Percentiles rank a stretch among this genome's conserved stretches.
phyloP scores from a whole-genome alignment of 2,797 vertebrate genomes.

The Orestias chungarensis region DNA sequence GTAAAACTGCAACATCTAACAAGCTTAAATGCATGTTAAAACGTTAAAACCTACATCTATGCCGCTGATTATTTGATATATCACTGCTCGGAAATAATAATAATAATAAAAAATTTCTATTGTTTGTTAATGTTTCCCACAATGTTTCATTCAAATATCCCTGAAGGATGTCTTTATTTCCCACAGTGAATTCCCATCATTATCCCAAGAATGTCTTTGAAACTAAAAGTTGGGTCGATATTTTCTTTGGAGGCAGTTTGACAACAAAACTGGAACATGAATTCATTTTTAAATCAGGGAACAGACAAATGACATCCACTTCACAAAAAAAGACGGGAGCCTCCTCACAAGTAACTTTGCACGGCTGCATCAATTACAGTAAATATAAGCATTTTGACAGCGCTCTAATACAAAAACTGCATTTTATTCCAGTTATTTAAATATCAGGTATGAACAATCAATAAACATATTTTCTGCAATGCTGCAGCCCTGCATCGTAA shows the following conservation, averaged over 20 bases:
- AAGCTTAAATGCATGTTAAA: neutral
- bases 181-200: neutral
- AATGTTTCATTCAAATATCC: neutral
- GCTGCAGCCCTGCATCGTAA: neutral
- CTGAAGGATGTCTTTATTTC: neutral
- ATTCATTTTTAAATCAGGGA: slow-evolving; percentile 3
- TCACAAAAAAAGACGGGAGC: slow-evolving; percentile 4
- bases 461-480: neutral
- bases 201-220: neutral
- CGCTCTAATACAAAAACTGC: neutral
- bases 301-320: neutral
- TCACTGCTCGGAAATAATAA: too few species aligned
- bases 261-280: slow-evolving; percentile 9
- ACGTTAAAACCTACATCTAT: neutral
- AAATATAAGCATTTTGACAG: neutral
- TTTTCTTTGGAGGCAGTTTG: slow-evolving; percentile 10
- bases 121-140: neutral
- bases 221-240: slow-evolving; percentile 1
- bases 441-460: neutral
- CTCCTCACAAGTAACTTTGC: neutral
- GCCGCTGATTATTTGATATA: too few species aligned
- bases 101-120: too few species aligned
- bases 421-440: neutral
- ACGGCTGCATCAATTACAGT: neutral
- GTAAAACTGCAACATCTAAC: neutral